A percentile compares a stretch with the other conserved stretches of the same genome.
Conservation (phyloP, 2,888 invertebrate species). For the Macaria notata region DNA sequence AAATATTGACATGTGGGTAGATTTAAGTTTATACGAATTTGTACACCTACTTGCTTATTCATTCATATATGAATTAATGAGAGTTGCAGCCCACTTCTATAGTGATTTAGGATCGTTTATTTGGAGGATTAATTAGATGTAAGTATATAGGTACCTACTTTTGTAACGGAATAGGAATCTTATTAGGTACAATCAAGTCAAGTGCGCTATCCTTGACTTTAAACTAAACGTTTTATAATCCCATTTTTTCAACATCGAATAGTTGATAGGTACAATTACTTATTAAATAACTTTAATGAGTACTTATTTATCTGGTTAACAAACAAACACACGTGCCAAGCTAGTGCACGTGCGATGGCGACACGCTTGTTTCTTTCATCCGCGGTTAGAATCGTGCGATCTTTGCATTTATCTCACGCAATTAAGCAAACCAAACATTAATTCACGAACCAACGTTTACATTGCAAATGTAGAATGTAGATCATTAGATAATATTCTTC, state of each 20-base stretch:
- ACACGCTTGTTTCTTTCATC: conserved; percentile 16
- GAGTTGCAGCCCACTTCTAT: no score
- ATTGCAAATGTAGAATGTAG: conserved; percentile 30
- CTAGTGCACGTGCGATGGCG: conserved; percentile 7
- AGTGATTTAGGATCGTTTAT: not conserved
- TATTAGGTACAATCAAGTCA: no score
- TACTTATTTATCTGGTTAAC: no score
- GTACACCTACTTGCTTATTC: not conserved
- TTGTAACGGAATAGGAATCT: no score
- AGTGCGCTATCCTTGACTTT: no score
- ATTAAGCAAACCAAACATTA: conserved; percentile 39
- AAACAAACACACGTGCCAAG: not conserved
- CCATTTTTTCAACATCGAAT: no score
- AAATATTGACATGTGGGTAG: conserved; percentile 15
- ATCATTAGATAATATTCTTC: conserved; percentile 19
- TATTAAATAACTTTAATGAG: no score
- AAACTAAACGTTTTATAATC: no score
- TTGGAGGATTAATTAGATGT: not conserved
- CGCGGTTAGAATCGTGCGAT: conserved; percentile 29
- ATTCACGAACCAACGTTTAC: conserved; percentile 26
- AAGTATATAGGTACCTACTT: no score
- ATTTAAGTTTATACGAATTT: conserved; percentile 11
- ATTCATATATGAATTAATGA: no score
- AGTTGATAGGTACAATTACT: no score
- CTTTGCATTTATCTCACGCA: conserved; percentile 48